Evolutionary conservation across 2,113 vertebrate genomes (phyloP).

Genomic region (Zosterops lateralis): DNA sequence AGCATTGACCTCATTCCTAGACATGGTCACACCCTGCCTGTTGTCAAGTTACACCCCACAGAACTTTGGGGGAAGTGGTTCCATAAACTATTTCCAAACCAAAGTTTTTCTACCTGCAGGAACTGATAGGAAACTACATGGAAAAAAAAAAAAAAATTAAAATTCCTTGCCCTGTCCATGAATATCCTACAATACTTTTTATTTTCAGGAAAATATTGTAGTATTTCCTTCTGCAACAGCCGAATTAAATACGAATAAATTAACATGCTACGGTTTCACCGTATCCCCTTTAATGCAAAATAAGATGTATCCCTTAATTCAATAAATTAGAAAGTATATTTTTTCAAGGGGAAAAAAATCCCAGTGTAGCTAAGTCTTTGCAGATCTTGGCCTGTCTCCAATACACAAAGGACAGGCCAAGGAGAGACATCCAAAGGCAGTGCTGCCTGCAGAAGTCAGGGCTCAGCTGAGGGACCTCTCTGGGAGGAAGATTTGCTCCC

Average conservation of each 20-base stretch:
- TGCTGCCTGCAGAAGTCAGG: not conserved
- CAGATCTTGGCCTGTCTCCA: conserved; percentile 4
- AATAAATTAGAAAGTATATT: conserved; percentile 17
- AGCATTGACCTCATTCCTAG: not conserved
- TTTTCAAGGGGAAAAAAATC: not conserved
- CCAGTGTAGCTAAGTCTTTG: conserved; percentile 5
- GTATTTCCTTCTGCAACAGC: not conserved
- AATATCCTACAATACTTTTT: not conserved
- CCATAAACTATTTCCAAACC: not conserved
- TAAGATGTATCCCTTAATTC: conserved; percentile 3
- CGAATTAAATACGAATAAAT: not conserved
- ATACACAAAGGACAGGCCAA: not conserved
- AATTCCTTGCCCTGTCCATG: not conserved
- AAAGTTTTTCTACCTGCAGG: not conserved
- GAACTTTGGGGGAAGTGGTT: not conserved
- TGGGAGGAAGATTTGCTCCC: not conserved
- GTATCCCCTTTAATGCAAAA: not conserved
- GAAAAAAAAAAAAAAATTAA: not conserved
- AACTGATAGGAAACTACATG: not conserved
- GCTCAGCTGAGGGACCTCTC: not conserved
- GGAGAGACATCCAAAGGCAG: not conserved
- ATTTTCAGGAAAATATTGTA: not conserved
- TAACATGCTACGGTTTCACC: not conserved
- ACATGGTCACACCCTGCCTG: not conserved
- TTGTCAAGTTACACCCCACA: not conserved